Evolutionary conservation across 1,140 invertebrate genomes (phyloP), one percentile per base, ranked within the genome.

Genomic region (Leptinotarsa lineolata): DNA sequence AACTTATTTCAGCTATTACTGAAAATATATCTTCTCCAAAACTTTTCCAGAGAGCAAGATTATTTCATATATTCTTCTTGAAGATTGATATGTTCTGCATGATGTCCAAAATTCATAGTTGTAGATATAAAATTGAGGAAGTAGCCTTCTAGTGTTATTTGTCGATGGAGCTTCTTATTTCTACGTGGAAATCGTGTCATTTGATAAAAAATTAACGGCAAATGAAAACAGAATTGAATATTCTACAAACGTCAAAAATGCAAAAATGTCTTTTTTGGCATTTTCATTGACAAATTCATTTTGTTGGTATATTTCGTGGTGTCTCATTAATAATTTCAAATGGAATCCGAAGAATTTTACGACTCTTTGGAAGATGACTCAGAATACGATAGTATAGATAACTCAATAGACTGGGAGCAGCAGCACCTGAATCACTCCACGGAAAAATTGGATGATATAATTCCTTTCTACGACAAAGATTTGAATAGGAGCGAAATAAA

Each of bases 331-430:
- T 63, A 46, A 45, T 20, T 18, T n/a, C 13, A 68, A 45, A 77
- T 77, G 74, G 76, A 78, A 13, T 48, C 39, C 54, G 77, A 78
- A 8, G 58, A 67, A 15, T 71, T 72, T 69, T 78, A 74, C 73
- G 77, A 78, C 71, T 78, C 77, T 64, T 58, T 78, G 30, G 77
- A 78, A 18, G 77, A 78, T 58, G 77, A 78, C 18, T 59, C 46
- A 11, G 66, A 45, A 46, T 18, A 22, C 39, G 58, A 48, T 5
- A 65, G 30, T 22, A 15, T 59, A 46, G n/a, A 48, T 12, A 45
- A 39, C 22, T 65, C 60, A n/a, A 20, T 21, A n/a, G 16, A 13
- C n/a, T 15, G 3, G 44, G 22, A 66, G 64, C 24, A 66, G n/a
- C 11, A 39, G 0, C 30, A 66, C 39, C 15, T 8, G 21, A 24